Evolutionary conservation across 1,140 invertebrate genomes (phyloP).

Genomic region (Contarinia nasturtii): DNA sequence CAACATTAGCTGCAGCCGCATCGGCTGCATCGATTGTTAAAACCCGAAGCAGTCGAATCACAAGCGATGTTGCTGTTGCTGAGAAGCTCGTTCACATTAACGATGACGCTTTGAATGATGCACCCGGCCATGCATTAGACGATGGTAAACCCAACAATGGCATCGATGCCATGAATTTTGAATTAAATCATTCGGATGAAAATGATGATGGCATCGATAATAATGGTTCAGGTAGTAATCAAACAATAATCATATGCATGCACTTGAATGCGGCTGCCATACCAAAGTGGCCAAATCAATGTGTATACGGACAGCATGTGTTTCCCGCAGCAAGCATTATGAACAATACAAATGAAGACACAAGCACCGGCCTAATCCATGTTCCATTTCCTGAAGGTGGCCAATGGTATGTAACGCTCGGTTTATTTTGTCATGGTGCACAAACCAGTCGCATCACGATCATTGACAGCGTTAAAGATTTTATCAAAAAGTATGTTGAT

Average conservation of each 20-base stretch:
- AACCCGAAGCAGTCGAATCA: not conserved
- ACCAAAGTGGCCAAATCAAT: conserved; percentile 32
- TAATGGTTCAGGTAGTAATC: conserved; percentile 11
- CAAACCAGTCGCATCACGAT: conserved; percentile 13
- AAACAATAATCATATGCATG: conserved; percentile 37
- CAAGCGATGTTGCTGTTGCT: conserved; percentile 10
- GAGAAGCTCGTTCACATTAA: conserved; percentile 11
- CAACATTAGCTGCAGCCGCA: conserved; percentile 12
- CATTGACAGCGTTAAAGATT: conserved; percentile 20
- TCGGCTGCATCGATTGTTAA: not conserved
- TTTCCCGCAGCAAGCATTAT: conserved; percentile 30
- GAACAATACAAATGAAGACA: conserved; percentile 31
- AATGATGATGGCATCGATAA: not conserved
- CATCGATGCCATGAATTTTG: conserved; percentile 15
- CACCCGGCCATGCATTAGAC: conserved; percentile 12
- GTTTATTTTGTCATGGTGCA: conserved; percentile 35
- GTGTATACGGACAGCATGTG: conserved; percentile 28
- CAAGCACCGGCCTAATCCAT: conserved; percentile 35
- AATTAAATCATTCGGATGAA: no score
- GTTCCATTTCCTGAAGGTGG: conserved; percentile 64
- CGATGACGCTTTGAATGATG: not conserved
- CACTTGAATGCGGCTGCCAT: conserved; percentile 28
- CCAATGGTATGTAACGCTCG: conserved; percentile 49
- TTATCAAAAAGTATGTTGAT: conserved; percentile 11
- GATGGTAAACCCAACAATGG: conserved; percentile 15